These are phyloP conservation scores for Manacus vitellinus DNA, from an alignment of 2,113 vertebrate genomes.

Conservation along the genomic window DNA sequence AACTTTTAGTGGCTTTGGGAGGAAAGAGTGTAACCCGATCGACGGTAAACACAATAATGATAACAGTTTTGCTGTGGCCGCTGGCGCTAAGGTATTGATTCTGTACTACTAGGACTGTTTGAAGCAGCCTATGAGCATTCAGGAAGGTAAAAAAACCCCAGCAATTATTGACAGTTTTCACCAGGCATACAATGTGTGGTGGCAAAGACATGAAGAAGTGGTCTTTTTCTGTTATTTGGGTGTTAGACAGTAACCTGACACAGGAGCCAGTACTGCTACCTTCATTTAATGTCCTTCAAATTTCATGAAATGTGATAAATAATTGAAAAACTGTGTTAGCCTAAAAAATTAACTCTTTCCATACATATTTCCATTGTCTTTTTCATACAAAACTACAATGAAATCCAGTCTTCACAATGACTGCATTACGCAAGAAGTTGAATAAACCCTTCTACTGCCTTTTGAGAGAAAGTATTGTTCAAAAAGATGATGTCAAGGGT, in stretches of 20 bases:
- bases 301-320: constrained; percentile 51
- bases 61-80: constrained; percentile 54
- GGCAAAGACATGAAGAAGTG: constrained; percentile 62
- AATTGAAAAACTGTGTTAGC: constrained; percentile 2
- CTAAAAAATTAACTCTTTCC: constrained; percentile 18
- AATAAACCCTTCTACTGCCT: neutral
- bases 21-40: constrained; percentile 63
- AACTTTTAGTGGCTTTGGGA: constrained; percentile 56
- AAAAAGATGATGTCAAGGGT: neutral
- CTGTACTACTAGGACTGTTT: constrained; percentile 66
- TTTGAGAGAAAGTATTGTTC: constrained; percentile 21
- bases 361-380: neutral
- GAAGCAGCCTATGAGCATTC: constrained; percentile 65
- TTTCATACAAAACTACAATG: neutral
- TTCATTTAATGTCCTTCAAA: constrained; percentile 66
- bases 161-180: constrained; percentile 62
- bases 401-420: neutral
- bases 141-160: neutral
- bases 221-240: constrained; percentile 59
- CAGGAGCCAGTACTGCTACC: constrained; percentile 65
- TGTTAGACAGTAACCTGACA: constrained; percentile 66
- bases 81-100: constrained; percentile 75
- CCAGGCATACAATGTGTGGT: constrained; percentile 37
- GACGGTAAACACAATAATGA: constrained; percentile 58
- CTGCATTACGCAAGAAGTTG: neutral